Percentiles rank a stretch among this genome's conserved stretches.
These are phyloP conservation scores for Schizaphis graminum DNA, from an alignment of 2,888 invertebrate species.

Conservation along the genomic window DNA sequence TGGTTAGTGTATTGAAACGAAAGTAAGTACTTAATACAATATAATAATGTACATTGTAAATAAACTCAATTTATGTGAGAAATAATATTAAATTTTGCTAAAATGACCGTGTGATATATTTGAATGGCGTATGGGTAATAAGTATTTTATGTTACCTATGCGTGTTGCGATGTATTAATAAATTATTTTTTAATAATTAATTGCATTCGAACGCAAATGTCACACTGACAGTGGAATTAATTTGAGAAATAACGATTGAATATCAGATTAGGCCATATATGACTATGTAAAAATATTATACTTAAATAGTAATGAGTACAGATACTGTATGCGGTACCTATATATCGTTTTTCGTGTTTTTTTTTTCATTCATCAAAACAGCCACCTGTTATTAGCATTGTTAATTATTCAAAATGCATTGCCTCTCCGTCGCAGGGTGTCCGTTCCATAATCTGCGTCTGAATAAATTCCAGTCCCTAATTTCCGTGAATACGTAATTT, in stretches of 20 bases:
- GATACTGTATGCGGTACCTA: not conserved
- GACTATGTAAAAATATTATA: not conserved
- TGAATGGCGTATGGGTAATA: not conserved
- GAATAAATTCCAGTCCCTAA: conserved; percentile 63
- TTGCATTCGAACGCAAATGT: not conserved
- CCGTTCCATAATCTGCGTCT: conserved; percentile 63
- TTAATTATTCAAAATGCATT: conserved; percentile 60
- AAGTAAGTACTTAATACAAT: not conserved
- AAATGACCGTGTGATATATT: conserved; percentile 5
- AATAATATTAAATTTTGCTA: not conserved
- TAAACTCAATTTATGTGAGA: not conserved
- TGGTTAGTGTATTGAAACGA: not conserved
- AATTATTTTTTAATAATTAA: conserved; percentile 26
- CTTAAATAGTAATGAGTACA: not conserved
- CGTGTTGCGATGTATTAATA: not conserved
- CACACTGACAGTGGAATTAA: not conserved
- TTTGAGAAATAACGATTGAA: not conserved
- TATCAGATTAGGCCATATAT: not conserved
- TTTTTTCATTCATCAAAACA: conserved; percentile 2
- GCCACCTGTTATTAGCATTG: conserved; percentile 51
- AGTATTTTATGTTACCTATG: not conserved
- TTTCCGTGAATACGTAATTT: conserved; percentile 65
- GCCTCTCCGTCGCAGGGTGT: conserved; percentile 40
- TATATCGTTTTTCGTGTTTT: not conserved
- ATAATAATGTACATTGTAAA: too few relatives aligned